Percentiles rank a stretch among this genome's conserved stretches.
phyloP scores from a whole-genome alignment of 2,888 invertebrate genomes.

The Lasioglossum villosulum region DNA sequence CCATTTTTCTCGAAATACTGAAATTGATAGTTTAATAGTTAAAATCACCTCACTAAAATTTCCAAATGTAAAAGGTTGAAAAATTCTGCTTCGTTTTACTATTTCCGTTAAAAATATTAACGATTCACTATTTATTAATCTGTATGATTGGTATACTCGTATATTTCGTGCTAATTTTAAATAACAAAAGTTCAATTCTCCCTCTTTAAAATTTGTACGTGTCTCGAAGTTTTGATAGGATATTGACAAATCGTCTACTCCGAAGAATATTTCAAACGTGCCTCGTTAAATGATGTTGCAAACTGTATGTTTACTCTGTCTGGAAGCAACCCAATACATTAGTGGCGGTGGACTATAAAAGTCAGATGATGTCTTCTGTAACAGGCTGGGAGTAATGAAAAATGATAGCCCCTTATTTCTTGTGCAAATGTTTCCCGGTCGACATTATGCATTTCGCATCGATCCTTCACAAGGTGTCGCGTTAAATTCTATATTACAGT shows the following conservation, averaged over 20 bases:
- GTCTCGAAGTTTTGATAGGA: neutral
- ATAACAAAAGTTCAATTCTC: neutral
- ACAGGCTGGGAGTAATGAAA: conserved; percentile 6
- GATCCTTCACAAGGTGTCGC: conserved; percentile 3
- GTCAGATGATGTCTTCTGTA: neutral
- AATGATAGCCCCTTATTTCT: conserved; percentile 13
- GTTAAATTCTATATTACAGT: conserved; percentile 18
- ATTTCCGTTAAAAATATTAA: neutral
- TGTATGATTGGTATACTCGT: neutral
- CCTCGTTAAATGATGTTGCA: neutral
- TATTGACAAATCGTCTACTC: neutral
- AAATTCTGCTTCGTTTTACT: neutral
- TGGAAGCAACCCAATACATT: conserved; percentile 2
- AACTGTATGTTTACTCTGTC: neutral
- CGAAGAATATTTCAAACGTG: neutral
- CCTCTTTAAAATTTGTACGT: neutral
- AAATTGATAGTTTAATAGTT: too few species aligned
- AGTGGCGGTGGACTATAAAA: conserved; percentile 9
- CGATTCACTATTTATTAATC: neutral
- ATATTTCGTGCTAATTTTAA: neutral
- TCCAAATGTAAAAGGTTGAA: neutral
- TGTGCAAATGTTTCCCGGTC: conserved; percentile 4
- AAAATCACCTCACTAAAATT: too few species aligned
- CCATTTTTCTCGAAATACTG: too few species aligned
- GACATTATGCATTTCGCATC: neutral